Evolutionary conservation across 2,113 vertebrate species (phyloP).

Genomic region (Phasianus colchicus): DNA sequence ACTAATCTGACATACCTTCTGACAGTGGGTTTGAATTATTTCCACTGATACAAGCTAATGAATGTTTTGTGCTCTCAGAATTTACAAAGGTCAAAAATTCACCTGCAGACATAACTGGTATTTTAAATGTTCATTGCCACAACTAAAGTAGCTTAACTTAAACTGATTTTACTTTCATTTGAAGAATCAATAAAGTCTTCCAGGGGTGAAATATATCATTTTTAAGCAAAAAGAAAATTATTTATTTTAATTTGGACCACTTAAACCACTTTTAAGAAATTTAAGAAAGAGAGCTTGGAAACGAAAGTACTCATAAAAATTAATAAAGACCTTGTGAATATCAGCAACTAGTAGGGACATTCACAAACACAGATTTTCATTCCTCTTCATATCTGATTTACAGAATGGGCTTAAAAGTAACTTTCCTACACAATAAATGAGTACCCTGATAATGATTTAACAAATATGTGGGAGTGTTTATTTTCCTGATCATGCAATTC

Average conservation of each 20-base stretch:
- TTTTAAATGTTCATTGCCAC: not conserved
- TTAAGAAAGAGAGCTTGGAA: not conserved
- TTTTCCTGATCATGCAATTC: not conserved
- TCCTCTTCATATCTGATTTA: not conserved
- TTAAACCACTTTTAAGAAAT: not conserved
- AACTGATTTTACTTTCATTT: not conserved
- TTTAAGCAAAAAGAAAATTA: not conserved
- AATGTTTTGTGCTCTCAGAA: not conserved
- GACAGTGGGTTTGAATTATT: not conserved
- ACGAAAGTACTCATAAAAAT: not conserved
- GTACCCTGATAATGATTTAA: not conserved
- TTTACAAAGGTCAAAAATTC: not conserved
- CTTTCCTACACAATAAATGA: not conserved
- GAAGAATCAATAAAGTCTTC: not conserved
- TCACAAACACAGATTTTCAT: not conserved
- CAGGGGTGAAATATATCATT: not conserved
- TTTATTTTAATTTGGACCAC: not conserved
- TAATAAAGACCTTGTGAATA: not conserved
- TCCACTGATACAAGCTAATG: not conserved
- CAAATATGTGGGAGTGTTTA: not conserved
- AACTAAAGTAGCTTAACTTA: not conserved
- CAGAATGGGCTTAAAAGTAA: not conserved
- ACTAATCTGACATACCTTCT: not conserved
- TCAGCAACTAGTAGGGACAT: not conserved
- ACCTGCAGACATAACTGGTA: not conserved